These are phyloP conservation scores for Eilema sororculum DNA, from an alignment of 2,888 invertebrate genomes.

Conservation along the genomic window DNA sequence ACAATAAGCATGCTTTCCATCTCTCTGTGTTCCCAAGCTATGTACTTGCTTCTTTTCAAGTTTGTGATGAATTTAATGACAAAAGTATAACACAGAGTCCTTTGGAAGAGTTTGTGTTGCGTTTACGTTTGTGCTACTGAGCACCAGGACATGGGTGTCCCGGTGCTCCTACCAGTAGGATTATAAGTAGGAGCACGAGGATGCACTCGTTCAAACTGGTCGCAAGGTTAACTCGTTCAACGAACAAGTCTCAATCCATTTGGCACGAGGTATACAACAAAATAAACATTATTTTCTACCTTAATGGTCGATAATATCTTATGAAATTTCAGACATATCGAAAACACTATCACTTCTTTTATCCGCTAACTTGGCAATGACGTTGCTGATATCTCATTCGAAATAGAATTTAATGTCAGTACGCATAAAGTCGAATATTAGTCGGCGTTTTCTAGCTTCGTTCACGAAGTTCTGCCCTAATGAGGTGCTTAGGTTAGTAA, in stretches of 20 bases:
- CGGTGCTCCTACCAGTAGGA: too few species aligned
- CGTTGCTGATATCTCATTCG: background rate
- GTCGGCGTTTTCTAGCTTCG: conserved; percentile 24
- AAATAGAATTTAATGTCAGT: conserved; percentile 24
- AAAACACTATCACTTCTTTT: conserved; percentile 31
- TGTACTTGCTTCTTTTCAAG: conserved; percentile 1
- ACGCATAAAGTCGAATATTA: conserved; percentile 5
- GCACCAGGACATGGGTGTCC: too few species aligned
- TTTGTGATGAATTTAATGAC: conserved; percentile 32
- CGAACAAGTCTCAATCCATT: too few species aligned
- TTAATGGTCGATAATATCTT: background rate
- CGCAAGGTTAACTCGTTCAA: too few species aligned
- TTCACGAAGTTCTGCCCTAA: conserved; percentile 43
- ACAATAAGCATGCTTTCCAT: conserved; percentile 23
- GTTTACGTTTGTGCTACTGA: conserved; percentile 17
- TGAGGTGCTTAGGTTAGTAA: conserved; percentile 55
- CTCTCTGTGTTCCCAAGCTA: conserved; percentile 5
- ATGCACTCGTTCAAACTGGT: too few species aligned
- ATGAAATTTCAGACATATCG: conserved; percentile 28
- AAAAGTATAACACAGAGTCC: background rate
- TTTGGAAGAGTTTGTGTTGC: background rate
- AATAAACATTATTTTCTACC: background rate
- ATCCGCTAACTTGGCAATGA: conserved; percentile 31
- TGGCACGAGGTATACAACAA: too few species aligned
- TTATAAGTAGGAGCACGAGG: too few species aligned